Evolutionary conservation across 2,888 invertebrate species (phyloP).

Genomic region (Heliconius hortense): DNA sequence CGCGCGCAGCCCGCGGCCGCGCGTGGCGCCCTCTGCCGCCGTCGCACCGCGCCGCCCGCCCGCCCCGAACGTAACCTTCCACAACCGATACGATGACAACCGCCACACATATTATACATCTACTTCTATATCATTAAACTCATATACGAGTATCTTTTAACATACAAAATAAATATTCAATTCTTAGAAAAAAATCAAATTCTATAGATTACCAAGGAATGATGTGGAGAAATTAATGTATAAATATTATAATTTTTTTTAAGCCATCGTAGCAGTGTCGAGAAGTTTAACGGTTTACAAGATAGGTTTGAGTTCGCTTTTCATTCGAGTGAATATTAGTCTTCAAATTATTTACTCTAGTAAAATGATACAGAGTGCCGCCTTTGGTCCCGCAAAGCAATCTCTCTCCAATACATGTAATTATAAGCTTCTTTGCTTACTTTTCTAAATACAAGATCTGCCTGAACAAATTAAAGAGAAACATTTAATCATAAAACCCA

Average conservation of each 20-base stretch:
- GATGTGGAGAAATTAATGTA: not conserved
- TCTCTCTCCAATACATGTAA: no score
- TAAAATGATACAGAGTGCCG: no score
- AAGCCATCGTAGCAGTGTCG: not conserved
- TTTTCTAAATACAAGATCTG: not conserved
- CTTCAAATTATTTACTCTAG: no score
- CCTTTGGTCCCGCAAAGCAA: no score
- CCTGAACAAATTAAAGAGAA: not conserved
- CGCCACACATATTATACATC: slow-evolving; percentile 55
- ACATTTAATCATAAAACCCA: no score
- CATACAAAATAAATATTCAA: not conserved
- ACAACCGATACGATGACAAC: slow-evolving; percentile 73
- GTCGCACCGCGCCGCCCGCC: slow-evolving; percentile 69
- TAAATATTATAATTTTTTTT: not conserved
- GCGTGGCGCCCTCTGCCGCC: slow-evolving; percentile 51
- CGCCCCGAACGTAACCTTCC: slow-evolving; percentile 73
- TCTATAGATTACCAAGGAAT: not conserved
- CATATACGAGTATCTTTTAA: not conserved
- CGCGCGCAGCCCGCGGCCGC: slow-evolving; percentile 61
- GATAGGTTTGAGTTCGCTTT: not conserved
- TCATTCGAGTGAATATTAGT: no score
- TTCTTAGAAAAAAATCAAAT: not conserved
- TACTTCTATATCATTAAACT: not conserved
- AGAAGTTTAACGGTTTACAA: not conserved
- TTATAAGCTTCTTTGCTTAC: not conserved